Base-by-base conservation (phyloP, 2,113 vertebrate genomes). In the Xiphophorus couchianus region DNA sequence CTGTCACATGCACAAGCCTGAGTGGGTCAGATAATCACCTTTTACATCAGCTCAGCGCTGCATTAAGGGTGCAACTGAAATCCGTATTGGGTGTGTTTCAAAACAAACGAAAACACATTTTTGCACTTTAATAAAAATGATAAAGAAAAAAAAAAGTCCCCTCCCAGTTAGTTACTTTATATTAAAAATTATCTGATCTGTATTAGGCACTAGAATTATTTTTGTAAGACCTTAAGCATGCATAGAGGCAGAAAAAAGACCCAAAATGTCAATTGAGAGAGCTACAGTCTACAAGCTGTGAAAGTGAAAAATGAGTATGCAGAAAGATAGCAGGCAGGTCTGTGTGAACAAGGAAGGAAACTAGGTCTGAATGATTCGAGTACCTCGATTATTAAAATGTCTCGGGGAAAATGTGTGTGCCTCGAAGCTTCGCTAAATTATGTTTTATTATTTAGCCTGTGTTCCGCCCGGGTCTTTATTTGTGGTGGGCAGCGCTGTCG, bases 21-120 rank as follows among this genome's bases (percentile, higher is more conserved):
- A 81, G 70, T 39, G 64, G 0, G 22, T 77, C 70, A 54, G 71
- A 74, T 74, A 71, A 78, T 81, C 29, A 62, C 71, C 68, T n/a
- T 76, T 58, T 63, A 62, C 51, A 64, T 22, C 76, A 48, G 30
- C 29, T 8, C 5, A 4, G 10, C 31, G 28, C 39, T 69, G 54
- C 33, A 62, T 35, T 69, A 68, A 61, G 67, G 31, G 25, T 13
- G 27, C 17, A 31, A 28, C 25, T 69, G 33, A 70, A 76, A 71
- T 69, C 68, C 19, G 11, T n/a, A 10, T 3, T 4, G 17, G 30
- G 62, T 30, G 17, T 3, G 14, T 11, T 58, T 8, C 11, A 4
- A 58, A 48, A 15, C 39, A 15, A 19, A 19, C 5, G 5, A 6
- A 48, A 48, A 48, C 44, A 58, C 13, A 10, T 19, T n/a, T 58